These are phyloP conservation scores for Platysternon megacephalum DNA, from an alignment of 2,113 vertebrate genomes.

Conservation along the genomic window DNA sequence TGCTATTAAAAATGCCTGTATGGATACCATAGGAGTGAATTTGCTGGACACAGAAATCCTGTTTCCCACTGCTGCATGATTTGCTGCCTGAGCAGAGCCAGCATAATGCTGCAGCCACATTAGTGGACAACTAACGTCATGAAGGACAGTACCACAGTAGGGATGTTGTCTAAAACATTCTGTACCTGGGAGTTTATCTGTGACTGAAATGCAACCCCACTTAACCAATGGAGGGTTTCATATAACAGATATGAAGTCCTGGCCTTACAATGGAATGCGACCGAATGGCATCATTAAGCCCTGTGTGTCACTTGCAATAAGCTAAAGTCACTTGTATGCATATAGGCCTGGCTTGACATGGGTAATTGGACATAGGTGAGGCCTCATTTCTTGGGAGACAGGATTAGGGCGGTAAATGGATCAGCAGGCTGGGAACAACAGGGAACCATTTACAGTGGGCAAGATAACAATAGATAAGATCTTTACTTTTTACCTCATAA, in stretches of 20 bases:
- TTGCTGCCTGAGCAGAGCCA: fast-evolving
- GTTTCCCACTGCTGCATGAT: neutral
- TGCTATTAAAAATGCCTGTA: neutral
- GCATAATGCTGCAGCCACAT: neutral
- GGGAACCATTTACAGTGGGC: neutral
- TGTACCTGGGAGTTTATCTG: neutral
- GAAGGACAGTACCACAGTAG: neutral
- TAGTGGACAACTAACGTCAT: fast-evolving
- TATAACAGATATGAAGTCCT: neutral
- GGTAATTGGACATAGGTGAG: neutral
- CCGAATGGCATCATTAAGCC: neutral
- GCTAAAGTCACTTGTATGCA: neutral
- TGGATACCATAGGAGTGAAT: neutral
- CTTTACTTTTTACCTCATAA: too few species aligned
- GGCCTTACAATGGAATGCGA: neutral
- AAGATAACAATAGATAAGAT: neutral
- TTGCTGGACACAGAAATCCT: neutral
- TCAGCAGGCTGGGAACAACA: neutral
- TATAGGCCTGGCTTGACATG: neutral
- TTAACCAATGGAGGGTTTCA: neutral
- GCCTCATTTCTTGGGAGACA: neutral
- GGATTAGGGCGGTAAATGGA: neutral
- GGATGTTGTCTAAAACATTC: neutral
- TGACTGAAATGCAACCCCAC: neutral
- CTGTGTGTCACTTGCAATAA: neutral